phyloP scores from a whole-genome alignment of 1,140 invertebrate species.

The Brachionus calyciflorus region DNA sequence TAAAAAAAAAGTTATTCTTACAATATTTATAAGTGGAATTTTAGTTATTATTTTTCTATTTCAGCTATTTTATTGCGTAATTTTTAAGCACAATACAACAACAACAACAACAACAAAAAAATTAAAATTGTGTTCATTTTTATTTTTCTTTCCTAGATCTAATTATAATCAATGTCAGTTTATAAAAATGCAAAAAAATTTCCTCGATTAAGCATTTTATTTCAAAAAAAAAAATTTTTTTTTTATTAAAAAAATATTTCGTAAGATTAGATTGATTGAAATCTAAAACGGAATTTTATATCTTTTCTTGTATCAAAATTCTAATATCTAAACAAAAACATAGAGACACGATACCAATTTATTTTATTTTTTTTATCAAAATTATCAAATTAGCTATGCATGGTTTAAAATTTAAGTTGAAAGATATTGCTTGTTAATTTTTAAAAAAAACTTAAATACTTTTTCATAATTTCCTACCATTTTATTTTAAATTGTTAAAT shows the following conservation, averaged over 20 bases:
- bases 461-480: background rate
- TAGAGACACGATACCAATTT: background rate
- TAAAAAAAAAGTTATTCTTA: too few species aligned
- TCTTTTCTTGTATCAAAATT: background rate
- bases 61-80: too few species aligned
- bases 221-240: constrained; percentile 4
- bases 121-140: too few species aligned
- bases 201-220: constrained; percentile 8
- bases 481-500: background rate
- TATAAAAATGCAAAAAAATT: background rate
- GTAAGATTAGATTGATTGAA: constrained; percentile 16
- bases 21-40: too few species aligned
- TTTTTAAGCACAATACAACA: background rate
- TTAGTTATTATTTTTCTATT: too few species aligned
- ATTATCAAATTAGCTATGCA: background rate
- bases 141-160: too few species aligned
- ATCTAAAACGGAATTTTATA: constrained; percentile 13
- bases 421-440: constrained; percentile 7
- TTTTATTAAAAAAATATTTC: too few species aligned
- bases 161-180: constrained; percentile 31
- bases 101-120: background rate
- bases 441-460: background rate
- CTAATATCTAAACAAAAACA: background rate
- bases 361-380: constrained; percentile 6
- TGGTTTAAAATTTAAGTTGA: background rate